Conservation (phyloP, 2,888 invertebrate genomes). For the Stramonita haemastoma region DNA sequence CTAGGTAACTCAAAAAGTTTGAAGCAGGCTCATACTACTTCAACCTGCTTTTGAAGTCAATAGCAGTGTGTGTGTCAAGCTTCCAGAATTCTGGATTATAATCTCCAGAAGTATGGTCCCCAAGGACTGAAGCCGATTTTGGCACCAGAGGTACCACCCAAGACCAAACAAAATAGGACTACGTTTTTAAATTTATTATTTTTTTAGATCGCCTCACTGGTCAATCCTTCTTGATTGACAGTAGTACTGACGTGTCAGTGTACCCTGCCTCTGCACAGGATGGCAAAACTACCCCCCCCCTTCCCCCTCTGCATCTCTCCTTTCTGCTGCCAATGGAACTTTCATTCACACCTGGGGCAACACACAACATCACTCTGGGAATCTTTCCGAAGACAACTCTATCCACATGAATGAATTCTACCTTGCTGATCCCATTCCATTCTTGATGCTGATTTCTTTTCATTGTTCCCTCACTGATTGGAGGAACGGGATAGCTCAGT, state of each 20-base stretch:
- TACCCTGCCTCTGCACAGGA: constrained; percentile 37
- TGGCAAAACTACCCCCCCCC: background rate
- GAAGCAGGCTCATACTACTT: no score
- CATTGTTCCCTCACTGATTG: no score
- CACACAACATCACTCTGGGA: constrained; percentile 27
- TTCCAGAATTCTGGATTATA: no score
- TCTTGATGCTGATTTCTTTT: constrained; percentile 25
- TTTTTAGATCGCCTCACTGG: background rate
- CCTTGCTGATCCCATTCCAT: constrained; percentile 29
- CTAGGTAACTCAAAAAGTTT: no score
- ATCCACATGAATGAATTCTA: constrained; percentile 19
- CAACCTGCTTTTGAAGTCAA: no score
- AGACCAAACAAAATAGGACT: no score
- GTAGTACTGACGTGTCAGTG: constrained; percentile 19
- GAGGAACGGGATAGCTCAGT: no score
- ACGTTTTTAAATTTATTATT: no score
- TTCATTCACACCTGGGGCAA: constrained; percentile 21
- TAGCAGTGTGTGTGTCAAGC: no score
- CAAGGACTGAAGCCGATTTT: no score
- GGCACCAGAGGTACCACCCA: no score
- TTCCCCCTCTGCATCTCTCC: background rate
- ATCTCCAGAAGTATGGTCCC: no score
- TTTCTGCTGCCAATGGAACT: constrained; percentile 13
- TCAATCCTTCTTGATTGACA: background rate
- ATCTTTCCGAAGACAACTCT: background rate